Percentiles rank a stretch among this genome's conserved stretches.
Conservation (phyloP, 2,797 vertebrate genomes). For the Falco concolor region DNA sequence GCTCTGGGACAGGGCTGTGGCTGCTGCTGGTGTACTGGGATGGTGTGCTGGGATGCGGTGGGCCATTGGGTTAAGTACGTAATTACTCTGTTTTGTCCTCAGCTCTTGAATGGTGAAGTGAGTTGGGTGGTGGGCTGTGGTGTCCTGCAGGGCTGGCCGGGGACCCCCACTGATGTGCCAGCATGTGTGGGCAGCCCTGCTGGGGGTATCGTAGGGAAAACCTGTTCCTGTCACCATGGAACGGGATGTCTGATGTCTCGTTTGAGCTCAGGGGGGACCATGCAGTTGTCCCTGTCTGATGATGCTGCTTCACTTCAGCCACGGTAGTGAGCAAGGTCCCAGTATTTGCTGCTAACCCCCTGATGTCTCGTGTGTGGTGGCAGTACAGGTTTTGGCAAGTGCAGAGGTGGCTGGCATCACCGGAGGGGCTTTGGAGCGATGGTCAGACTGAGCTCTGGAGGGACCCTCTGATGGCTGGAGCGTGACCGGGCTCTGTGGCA, state of each 20-base stretch:
- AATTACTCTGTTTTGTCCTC: not conserved
- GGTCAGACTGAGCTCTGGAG: not conserved
- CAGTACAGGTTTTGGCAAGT: not conserved
- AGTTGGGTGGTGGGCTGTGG: not conserved
- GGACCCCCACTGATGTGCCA: not conserved
- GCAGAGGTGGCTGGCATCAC: not conserved
- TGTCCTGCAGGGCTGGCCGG: rapidly evolving
- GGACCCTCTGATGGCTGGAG: not conserved
- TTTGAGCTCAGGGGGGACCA: rapidly evolving
- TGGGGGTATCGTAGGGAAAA: not conserved
- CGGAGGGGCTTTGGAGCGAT: rapidly evolving
- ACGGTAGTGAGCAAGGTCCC: rapidly evolving
- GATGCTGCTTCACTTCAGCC: not conserved
- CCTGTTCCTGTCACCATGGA: rapidly evolving
- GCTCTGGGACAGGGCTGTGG: not conserved
- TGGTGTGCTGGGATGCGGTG: not conserved
- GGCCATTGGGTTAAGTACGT: not conserved
- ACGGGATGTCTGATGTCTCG: rapidly evolving
- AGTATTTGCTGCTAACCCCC: not conserved
- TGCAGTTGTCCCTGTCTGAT: not conserved
- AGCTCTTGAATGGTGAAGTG: not conserved
- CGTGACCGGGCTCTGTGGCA: not conserved
- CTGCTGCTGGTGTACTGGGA: not conserved
- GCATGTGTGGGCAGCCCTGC: not conserved
- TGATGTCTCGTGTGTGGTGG: not conserved